phyloP scores from a whole-genome alignment of 2,113 vertebrate species.

The Zapus hudsonius region DNA sequence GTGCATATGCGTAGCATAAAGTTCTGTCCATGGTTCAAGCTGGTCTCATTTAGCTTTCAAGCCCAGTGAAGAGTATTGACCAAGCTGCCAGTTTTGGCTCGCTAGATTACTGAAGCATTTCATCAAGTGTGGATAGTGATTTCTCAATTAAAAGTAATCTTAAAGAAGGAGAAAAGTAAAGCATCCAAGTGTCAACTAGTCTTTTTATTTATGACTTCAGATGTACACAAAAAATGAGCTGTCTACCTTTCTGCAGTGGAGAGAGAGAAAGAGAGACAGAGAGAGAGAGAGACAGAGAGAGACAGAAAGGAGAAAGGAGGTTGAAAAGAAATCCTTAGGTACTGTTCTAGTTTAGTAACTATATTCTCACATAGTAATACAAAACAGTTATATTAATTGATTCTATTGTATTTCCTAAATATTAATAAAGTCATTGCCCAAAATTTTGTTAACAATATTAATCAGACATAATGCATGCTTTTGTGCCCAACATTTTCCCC shows the following conservation, averaged over 20 bases:
- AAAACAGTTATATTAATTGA: neutral
- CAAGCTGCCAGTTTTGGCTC: neutral
- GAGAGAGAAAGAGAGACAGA: neutral
- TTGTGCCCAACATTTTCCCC: neutral
- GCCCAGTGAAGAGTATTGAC: neutral
- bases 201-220: neutral
- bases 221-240: neutral
- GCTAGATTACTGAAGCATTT: neutral
- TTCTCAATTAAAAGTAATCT: neutral
- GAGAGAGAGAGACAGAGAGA: neutral
- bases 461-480: neutral
- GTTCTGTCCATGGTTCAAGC: neutral
- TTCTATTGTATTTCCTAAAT: neutral
- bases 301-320: neutral
- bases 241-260: neutral
- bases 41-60: neutral
- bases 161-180: slow-evolving; percentile 15
- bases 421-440: neutral
- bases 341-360: neutral
- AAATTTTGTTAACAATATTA: neutral
- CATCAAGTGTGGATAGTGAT: slow-evolving; percentile 15
- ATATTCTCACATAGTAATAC: neutral
- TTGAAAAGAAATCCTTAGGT: neutral
- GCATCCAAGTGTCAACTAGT: neutral
- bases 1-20: neutral